These are phyloP conservation scores for Fopius arisanus DNA, from an alignment of 1,140 invertebrate genomes.

Conservation along the genomic window DNA sequence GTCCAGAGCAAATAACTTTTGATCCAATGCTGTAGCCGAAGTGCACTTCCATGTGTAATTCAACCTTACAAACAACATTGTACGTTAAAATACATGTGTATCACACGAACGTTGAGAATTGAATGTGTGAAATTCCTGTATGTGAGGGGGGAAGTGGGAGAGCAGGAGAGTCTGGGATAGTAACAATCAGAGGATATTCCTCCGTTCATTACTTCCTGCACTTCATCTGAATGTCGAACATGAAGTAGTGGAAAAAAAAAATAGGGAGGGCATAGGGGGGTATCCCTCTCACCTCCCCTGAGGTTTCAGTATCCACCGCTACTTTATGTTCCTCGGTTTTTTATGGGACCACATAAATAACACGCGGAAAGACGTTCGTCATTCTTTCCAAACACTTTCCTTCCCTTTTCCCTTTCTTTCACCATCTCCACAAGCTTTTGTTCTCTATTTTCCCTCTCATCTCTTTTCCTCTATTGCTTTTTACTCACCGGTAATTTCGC, in stretches of 20 bases:
- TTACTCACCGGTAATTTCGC: not conserved
- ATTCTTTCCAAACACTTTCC: not conserved
- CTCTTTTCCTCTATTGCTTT: not conserved
- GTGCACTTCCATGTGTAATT: too few relatives aligned
- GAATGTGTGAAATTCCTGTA: not conserved
- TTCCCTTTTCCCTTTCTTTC: not conserved
- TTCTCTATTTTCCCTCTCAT: not conserved
- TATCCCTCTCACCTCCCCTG: not conserved
- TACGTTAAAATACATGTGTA: not conserved
- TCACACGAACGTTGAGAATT: not conserved
- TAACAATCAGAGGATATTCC: not conserved
- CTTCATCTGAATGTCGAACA: not conserved
- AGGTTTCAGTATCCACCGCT: not conserved
- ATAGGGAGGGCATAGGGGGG: not conserved
- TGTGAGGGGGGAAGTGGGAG: not conserved
- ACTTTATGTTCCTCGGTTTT: constrained; percentile 2
- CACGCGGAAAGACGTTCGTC: constrained; percentile 8
- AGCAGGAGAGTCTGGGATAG: not conserved
- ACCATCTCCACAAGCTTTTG: not conserved
- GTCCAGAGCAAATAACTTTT: too few relatives aligned
- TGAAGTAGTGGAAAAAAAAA: not conserved
- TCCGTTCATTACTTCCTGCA: not conserved
- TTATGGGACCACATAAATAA: constrained; percentile 9
- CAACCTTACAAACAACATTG: too few relatives aligned
- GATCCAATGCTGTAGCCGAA: too few relatives aligned